These are phyloP conservation scores for Indri indri DNA, from an alignment of 2,113 vertebrate genomes.

Conservation along the genomic window DNA sequence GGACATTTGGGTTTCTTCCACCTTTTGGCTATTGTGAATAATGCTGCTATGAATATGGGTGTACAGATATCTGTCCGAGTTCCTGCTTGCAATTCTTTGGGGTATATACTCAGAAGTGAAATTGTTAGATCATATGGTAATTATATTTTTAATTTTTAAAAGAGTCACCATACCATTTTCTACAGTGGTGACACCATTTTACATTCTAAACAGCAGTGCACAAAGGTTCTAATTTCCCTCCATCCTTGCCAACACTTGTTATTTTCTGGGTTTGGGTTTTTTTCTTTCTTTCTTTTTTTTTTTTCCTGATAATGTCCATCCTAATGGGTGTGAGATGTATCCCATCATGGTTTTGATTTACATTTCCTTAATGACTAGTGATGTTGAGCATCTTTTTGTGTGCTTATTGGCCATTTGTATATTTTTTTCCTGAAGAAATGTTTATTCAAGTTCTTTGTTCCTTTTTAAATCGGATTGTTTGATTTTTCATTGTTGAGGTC, in stretches of 20 bases:
- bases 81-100: not conserved
- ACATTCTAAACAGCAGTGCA: not conserved
- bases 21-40: not conserved
- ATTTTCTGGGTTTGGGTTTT: not conserved
- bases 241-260: not conserved
- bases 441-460: not conserved
- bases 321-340: not conserved
- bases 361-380: not conserved
- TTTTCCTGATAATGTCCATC: not conserved
- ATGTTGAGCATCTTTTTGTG: not conserved
- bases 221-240: not conserved
- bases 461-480: not conserved
- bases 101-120: not conserved
- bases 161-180: not conserved
- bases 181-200: not conserved
- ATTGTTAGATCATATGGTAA: not conserved
- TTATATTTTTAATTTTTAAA: not conserved
- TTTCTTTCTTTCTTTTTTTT: not conserved
- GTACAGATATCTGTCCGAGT: not conserved
- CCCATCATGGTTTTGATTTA: not conserved
- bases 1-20: not conserved
- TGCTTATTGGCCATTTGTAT: not conserved
- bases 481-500: not conserved
- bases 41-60: not conserved
- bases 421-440: constrained; percentile 16